Percentiles rank a stretch among this genome's conserved stretches.
Evolutionary conservation across 1,140 invertebrate species (phyloP).

Genomic region (Andricus grossulariae): DNA sequence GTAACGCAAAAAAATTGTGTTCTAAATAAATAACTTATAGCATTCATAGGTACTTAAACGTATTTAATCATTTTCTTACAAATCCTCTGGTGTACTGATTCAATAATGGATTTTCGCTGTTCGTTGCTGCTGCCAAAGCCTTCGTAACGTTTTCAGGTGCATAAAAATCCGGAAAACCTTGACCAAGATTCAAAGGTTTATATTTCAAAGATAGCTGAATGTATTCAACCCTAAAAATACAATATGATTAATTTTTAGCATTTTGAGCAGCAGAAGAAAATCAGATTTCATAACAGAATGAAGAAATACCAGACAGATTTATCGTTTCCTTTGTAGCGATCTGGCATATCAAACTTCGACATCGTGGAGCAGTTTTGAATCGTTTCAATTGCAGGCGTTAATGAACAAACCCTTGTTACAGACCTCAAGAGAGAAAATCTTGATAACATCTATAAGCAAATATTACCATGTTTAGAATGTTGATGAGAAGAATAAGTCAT

Average conservation of each 20-base stretch:
- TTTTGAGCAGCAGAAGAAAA: constrained; percentile 27
- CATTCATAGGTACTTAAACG: constrained; percentile 41
- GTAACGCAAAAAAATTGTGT: constrained; percentile 33
- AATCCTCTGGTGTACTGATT: constrained; percentile 95
- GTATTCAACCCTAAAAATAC: constrained; percentile 92
- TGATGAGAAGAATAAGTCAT: neutral
- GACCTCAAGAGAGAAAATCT: constrained; percentile 40
- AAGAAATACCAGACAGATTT: constrained; percentile 77
- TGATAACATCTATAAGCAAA: constrained; percentile 52
- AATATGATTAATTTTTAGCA: constrained; percentile 20
- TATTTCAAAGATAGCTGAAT: constrained; percentile 90
- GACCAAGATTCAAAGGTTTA: constrained; percentile 96
- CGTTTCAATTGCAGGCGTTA: constrained; percentile 39
- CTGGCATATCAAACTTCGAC: constrained; percentile 74
- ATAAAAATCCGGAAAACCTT: constrained; percentile 97
- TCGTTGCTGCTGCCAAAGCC: constrained; percentile 83
- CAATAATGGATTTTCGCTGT: constrained; percentile 84
- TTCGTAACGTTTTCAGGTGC: constrained; percentile 90
- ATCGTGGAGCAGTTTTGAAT: constrained; percentile 55
- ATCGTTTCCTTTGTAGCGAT: constrained; percentile 74
- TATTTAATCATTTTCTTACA: constrained; percentile 76
- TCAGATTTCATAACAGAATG: constrained; percentile 32
- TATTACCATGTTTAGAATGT: neutral
- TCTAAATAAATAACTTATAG: neutral
- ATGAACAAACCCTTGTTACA: constrained; percentile 28